A percentile compares a stretch with the other conserved stretches of the same genome.
These are phyloP conservation scores for Hirundichthys speculiger DNA, from an alignment of 2,113 vertebrate genomes.

Conservation along the genomic window DNA sequence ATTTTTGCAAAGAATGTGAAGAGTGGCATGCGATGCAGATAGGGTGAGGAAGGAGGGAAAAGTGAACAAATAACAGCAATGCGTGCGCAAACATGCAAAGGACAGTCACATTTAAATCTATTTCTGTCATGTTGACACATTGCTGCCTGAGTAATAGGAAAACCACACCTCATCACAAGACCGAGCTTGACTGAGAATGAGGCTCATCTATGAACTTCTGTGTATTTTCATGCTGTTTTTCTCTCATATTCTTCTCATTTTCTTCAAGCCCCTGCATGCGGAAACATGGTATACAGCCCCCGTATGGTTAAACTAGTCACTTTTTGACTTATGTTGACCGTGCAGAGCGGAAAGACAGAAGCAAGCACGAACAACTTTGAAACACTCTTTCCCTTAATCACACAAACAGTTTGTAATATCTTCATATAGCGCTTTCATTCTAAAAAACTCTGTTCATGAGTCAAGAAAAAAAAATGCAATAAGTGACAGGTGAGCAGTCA, in stretches of 20 bases:
- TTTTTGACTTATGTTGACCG: slow-evolving; percentile 4
- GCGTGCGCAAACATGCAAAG: slow-evolving; percentile 45
- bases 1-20: slow-evolving; percentile 5
- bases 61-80: slow-evolving; percentile 15
- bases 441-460: slow-evolving; percentile 25
- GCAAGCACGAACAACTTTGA: neutral
- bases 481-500: slow-evolving; percentile 52
- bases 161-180: slow-evolving; percentile 72
- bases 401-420: neutral
- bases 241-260: neutral
- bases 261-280: neutral
- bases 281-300: slow-evolving; percentile 6
- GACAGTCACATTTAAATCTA: slow-evolving; percentile 33
- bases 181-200: slow-evolving; percentile 46
- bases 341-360: slow-evolving; percentile 10
- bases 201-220: slow-evolving; percentile 2
- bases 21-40: neutral
- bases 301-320: neutral
- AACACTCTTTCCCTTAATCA: neutral
- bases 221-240: neutral
- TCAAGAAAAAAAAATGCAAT: slow-evolving; percentile 4
- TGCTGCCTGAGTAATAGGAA: slow-evolving; percentile 52
- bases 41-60: neutral
- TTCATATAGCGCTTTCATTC: slow-evolving; percentile 13
- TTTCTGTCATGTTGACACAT: slow-evolving; percentile 55